Percentiles rank a stretch among this genome's conserved stretches.
Conservation (phyloP, 2,888 invertebrate genomes). For the Acleris cristana region DNA sequence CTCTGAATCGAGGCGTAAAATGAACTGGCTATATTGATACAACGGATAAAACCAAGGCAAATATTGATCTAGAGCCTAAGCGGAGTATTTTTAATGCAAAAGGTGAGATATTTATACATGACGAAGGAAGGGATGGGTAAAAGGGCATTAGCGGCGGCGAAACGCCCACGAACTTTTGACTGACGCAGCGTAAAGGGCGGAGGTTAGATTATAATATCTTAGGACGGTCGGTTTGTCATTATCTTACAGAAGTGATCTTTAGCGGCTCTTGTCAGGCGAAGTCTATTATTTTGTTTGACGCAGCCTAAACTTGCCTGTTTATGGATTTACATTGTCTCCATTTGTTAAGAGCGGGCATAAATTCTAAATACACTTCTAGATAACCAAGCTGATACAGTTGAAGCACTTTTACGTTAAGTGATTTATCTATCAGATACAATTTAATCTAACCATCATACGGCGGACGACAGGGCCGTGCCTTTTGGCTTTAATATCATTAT, state of each 20-base stretch:
- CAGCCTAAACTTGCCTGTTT: too few relatives aligned
- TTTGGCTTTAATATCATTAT: slow-evolving; percentile 21
- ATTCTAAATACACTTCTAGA: slow-evolving; percentile 14
- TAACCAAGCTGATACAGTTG: slow-evolving; percentile 8
- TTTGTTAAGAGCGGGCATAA: background rate
- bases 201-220: slow-evolving; percentile 44
- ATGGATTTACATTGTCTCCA: too few relatives aligned
- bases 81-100: slow-evolving; percentile 47
- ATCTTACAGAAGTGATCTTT: slow-evolving; percentile 18
- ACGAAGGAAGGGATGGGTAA: slow-evolving; percentile 59
- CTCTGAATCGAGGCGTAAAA: background rate
- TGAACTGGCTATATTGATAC: slow-evolving; percentile 22
- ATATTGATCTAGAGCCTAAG: slow-evolving; percentile 40
- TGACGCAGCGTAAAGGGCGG: slow-evolving; percentile 62
- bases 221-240: slow-evolving; percentile 16
- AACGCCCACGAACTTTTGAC: slow-evolving; percentile 65
- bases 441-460: slow-evolving; percentile 23
- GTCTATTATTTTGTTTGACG: background rate
- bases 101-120: slow-evolving; percentile 63
- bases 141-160: slow-evolving; percentile 58
- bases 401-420: slow-evolving; percentile 27
- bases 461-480: slow-evolving; percentile 9
- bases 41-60: slow-evolving; percentile 18
- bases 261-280: background rate
- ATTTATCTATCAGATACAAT: slow-evolving; percentile 34